These are phyloP conservation scores for Solea senegalensis DNA, from an alignment of 2,113 vertebrate genomes.

Conservation along the genomic window DNA sequence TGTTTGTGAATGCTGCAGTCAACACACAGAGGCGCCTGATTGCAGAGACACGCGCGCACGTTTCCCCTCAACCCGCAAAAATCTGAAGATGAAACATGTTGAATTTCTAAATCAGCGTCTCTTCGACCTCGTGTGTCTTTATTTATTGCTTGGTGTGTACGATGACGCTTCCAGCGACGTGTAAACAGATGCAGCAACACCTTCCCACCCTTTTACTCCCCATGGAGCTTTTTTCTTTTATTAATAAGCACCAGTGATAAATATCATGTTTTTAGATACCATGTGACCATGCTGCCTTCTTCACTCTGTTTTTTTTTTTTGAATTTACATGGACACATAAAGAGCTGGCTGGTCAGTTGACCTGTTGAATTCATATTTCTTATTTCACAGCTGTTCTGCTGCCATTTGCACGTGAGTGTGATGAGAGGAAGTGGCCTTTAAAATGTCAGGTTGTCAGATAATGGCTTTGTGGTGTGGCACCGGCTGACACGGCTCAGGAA, in stretches of 20 bases:
- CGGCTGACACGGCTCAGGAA: neutral
- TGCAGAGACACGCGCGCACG: neutral
- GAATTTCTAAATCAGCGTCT: neutral
- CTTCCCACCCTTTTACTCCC: slow-evolving; percentile 43
- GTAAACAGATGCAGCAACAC: slow-evolving; percentile 44
- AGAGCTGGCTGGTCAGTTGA: slow-evolving; percentile 39
- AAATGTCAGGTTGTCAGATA: slow-evolving; percentile 21
- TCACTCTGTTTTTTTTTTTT: slow-evolving; percentile 1
- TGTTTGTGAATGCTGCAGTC: slow-evolving; percentile 47
- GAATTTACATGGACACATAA: slow-evolving; percentile 16
- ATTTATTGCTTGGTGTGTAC: slow-evolving; percentile 8
- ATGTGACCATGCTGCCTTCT: neutral
- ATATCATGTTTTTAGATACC: too few species aligned
- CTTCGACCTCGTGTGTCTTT: neutral
- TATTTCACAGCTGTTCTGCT: neutral
- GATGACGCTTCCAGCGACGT: slow-evolving; percentile 52
- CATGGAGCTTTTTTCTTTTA: neutral
- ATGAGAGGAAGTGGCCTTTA: slow-evolving; percentile 17
- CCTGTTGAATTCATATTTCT: slow-evolving; percentile 55
- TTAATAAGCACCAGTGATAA: too few species aligned
- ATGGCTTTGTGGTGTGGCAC: slow-evolving; percentile 34
- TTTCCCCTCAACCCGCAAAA: neutral
- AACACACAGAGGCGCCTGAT: neutral
- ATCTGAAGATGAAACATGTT: neutral
- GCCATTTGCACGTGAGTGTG: slow-evolving; percentile 13